Evolutionary conservation across 2,113 vertebrate genomes (phyloP).

Genomic region (Nymphicus hollandicus): DNA sequence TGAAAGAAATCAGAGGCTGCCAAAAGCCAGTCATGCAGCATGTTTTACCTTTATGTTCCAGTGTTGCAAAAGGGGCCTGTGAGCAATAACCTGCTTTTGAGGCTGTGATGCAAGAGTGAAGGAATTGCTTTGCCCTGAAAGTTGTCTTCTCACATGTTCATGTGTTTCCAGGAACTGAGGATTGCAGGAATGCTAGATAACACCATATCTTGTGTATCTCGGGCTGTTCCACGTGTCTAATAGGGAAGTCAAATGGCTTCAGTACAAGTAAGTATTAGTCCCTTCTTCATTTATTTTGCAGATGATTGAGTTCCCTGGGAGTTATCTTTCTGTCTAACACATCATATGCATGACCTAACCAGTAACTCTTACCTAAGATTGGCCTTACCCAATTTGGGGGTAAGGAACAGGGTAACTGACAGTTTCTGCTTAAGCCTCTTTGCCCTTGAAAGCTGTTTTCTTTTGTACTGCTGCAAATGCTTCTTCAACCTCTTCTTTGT

Average conservation of each 20-base stretch:
- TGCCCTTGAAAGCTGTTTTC: neutral
- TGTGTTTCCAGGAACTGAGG: neutral
- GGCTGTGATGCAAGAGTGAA: neutral
- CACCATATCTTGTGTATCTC: rapidly evolving
- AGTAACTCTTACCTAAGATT: neutral
- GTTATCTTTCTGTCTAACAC: neutral
- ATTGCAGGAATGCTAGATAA: neutral
- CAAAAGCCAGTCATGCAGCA: neutral
- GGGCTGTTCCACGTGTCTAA: neutral
- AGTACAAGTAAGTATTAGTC: neutral
- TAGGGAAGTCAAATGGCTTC: neutral
- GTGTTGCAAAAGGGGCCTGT: neutral
- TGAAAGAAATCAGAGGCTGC: neutral
- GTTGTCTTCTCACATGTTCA: neutral
- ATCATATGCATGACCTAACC: neutral
- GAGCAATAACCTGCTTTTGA: neutral
- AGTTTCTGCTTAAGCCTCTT: neutral
- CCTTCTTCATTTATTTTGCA: neutral
- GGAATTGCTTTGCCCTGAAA: neutral
- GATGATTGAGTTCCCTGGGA: neutral
- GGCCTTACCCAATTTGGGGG: neutral
- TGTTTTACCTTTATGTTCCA: neutral
- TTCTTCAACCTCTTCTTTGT: neutral
- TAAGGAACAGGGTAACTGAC: neutral
- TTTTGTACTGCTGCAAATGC: neutral